Base-by-base conservation (phyloP, 1,140 invertebrate genomes). In the Drosophila insularis region DNA sequence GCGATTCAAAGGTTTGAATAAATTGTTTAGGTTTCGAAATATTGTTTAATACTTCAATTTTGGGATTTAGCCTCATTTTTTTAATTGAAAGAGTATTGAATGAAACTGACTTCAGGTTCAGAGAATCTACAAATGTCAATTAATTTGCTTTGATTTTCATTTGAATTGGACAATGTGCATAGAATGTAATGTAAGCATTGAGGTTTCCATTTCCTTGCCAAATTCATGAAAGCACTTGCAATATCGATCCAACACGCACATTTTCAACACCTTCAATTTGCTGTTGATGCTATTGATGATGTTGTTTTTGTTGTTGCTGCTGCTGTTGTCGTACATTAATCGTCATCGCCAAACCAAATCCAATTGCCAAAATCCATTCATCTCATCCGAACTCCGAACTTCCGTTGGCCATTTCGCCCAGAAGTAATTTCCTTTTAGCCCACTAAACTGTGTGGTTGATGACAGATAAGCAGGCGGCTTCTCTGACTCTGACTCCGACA, bases 391-490 rank as follows among this genome's bases (percentile, higher is more conserved):
- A 19, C 40, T 43, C 14, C 46, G 56, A 74, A 87, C 79, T 74
- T 87, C 82, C 79, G 84, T 61, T 81, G 72, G 84, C 82, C 82
- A 87, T 87, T 89, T 87, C 80, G 82, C 66, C 8, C 60, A 61
- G 74, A 77, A 78, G 82, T 79, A 81, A 86, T 86, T 86, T 87
- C 82, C 75, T 87, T 79, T 66, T 75, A 50, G 23, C 40, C 82
- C 82, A 86, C 82, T 86, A 89, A 86, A 89, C 79, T 86, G 82
- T 87, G 82, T 70, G 82, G 84, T 86, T 80, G 82, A 86, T 89
- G 82, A 85, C 81, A 87, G 82, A 86, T 86, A 86, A 89, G 72
- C 63, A 50, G 43, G 43, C 43, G 10, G 43, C 43, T 21, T n/a
- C 43, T 10, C 19, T 37, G 13, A 17, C 17, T 14, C 37, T 10